These are phyloP conservation scores for Spermophilus dauricus DNA, from an alignment of 2,113 vertebrate genomes.

Conservation along the genomic window DNA sequence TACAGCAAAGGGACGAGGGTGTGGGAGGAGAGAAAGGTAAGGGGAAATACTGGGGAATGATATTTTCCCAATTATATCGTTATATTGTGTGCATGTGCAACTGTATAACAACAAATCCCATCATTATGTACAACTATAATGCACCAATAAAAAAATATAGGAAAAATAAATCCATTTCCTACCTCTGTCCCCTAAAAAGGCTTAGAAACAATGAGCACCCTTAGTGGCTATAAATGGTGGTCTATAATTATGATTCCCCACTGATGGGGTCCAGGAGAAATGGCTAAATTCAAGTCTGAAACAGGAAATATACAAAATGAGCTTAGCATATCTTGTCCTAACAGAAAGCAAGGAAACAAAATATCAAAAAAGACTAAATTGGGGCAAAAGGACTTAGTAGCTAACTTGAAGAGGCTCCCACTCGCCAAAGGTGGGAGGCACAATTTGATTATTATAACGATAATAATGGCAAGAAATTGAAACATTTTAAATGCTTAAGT, in stretches of 20 bases:
- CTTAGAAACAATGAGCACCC: neutral
- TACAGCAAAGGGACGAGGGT: no score
- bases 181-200: neutral
- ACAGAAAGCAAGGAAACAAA: conserved; percentile 55
- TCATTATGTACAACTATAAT: no score
- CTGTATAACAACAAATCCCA: no score
- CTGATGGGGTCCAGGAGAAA: neutral
- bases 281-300: neutral
- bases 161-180: neutral
- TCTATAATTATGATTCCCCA: neutral
- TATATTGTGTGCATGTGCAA: no score
- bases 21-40: no score
- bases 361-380: neutral
- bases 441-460: neutral
- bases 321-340: neutral
- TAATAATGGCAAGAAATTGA: neutral
- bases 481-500: conserved; percentile 12
- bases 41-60: no score
- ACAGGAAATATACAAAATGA: neutral
- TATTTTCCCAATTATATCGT: no score
- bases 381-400: neutral
- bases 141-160: neutral
- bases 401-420: neutral
- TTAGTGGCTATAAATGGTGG: neutral
- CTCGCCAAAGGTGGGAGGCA: neutral